A percentile compares a stretch with the other conserved stretches of the same genome.
These are phyloP conservation scores for Leptogaster cylindrica DNA, from an alignment of 2,888 invertebrate genomes.

Conservation along the genomic window DNA sequence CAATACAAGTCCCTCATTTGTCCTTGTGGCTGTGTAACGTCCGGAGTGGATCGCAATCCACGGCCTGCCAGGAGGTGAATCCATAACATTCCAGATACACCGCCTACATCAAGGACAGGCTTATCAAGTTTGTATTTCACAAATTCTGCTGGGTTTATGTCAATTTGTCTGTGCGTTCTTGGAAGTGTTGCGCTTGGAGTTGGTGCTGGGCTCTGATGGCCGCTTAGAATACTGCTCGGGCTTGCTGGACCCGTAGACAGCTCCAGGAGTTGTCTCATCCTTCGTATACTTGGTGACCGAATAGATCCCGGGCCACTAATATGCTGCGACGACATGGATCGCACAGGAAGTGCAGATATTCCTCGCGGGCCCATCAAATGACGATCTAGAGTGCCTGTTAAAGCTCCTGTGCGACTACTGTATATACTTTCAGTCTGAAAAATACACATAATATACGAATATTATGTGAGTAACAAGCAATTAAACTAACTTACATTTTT, in stretches of 20 bases:
- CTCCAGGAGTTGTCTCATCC: conserved; percentile 82
- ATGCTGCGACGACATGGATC: conserved; percentile 77
- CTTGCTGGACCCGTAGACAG: conserved; percentile 65
- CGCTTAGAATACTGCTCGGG: conserved; percentile 64
- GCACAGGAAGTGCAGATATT: conserved; percentile 72
- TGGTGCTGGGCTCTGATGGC: conserved; percentile 75
- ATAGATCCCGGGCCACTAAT: conserved; percentile 66
- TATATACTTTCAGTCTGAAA: conserved; percentile 64
- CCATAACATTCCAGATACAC: conserved; percentile 87
- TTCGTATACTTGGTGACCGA: conserved; percentile 76
- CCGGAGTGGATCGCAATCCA: conserved; percentile 80
- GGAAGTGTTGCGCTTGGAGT: conserved; percentile 81
- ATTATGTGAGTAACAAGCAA: conserved; percentile 9
- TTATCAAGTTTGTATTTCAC: conserved; percentile 90
- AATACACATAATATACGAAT: conserved; percentile 38
- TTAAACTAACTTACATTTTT: conserved; percentile 72
- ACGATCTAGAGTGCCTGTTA: conserved; percentile 72
- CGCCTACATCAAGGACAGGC: conserved; percentile 65
- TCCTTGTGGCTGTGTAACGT: conserved; percentile 71
- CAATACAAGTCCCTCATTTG: conserved; percentile 88
- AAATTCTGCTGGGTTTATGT: conserved; percentile 91
- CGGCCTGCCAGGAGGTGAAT: conserved; percentile 88
- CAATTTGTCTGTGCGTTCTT: conserved; percentile 75
- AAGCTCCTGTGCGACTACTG: conserved; percentile 72
- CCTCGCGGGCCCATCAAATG: conserved; percentile 66